A percentile compares a stretch with the other conserved stretches of the same genome.
Conservation (phyloP, 2,797 vertebrate genomes). For the Syngnathus acus region DNA sequence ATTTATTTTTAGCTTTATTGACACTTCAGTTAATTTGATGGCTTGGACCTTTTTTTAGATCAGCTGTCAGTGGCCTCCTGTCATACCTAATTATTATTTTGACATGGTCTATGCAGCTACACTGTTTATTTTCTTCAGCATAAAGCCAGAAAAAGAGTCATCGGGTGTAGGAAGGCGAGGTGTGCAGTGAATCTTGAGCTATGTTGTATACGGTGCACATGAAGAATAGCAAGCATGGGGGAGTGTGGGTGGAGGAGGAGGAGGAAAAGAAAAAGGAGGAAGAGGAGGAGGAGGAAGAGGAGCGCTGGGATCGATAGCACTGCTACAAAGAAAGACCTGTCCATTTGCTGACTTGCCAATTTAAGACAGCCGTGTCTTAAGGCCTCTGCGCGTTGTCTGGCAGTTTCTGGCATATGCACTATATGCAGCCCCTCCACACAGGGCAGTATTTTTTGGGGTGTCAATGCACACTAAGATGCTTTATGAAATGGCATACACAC, state of each 20-base stretch:
- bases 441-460: too few relatives aligned
- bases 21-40: neutral
- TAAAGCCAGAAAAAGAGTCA: neutral
- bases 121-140: too few relatives aligned
- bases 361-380: neutral
- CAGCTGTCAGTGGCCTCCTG: neutral
- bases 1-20: neutral
- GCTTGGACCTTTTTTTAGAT: neutral
- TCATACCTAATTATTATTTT: neutral
- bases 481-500: neutral
- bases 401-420: neutral
- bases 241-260: neutral
- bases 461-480: neutral
- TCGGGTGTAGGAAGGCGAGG: neutral
- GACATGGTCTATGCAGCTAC: neutral
- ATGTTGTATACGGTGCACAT: neutral
- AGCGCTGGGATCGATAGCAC: slow-evolving; percentile 1
- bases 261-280: neutral
- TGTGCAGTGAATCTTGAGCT: neutral
- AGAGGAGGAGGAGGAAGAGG: neutral
- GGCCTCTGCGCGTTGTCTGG: neutral
- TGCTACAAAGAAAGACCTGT: slow-evolving; percentile 3
- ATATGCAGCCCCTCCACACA: too few relatives aligned
- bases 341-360: slow-evolving; percentile 4
- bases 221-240: slow-evolving; percentile 1